phyloP scores from a whole-genome alignment of 2,113 vertebrate genomes.

The Theristicus caerulescens region DNA sequence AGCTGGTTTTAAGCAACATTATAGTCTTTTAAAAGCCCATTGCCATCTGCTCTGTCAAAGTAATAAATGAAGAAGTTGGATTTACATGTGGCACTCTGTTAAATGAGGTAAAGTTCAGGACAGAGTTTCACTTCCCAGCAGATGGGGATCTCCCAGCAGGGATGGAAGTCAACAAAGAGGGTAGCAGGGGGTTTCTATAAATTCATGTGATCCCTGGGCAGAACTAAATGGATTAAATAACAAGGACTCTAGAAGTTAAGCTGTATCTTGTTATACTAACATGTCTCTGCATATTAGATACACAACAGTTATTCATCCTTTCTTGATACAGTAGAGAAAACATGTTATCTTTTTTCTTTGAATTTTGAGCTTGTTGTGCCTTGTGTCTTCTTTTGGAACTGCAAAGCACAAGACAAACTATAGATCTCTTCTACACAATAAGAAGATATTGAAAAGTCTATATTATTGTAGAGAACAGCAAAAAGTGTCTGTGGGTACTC shows the following conservation, averaged over 20 bases:
- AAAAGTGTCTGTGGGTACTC: not conserved
- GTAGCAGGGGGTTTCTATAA: conserved; percentile 46
- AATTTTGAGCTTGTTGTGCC: not conserved
- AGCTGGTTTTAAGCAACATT: conserved; percentile 24
- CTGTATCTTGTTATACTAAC: conserved; percentile 58
- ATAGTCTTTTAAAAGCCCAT: conserved; percentile 39
- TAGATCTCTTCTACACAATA: not conserved
- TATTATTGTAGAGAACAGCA: not conserved
- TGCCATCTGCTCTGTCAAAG: conserved; percentile 59
- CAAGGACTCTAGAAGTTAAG: conserved; percentile 60
- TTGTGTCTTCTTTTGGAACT: not conserved
- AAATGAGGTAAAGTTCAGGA: conserved; percentile 61
- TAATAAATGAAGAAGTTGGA: conserved; percentile 52
- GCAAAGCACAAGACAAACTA: not conserved
- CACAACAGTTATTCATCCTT: not conserved
- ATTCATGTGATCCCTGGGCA: conserved; percentile 58
- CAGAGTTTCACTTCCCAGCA: conserved; percentile 55
- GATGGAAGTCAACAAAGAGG: conserved; percentile 69
- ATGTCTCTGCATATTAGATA: not conserved
- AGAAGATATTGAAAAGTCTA: not conserved
- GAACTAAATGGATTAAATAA: conserved; percentile 72
- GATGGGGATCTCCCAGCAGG: conserved; percentile 74
- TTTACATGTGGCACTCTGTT: conserved; percentile 39
- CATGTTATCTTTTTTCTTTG: not conserved
- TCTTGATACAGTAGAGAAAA: conserved; percentile 9